Evolutionary conservation across 2,113 vertebrate genomes (phyloP), one percentile per base, ranked within the genome.

Genomic region (Agapornis roseicollis): DNA sequence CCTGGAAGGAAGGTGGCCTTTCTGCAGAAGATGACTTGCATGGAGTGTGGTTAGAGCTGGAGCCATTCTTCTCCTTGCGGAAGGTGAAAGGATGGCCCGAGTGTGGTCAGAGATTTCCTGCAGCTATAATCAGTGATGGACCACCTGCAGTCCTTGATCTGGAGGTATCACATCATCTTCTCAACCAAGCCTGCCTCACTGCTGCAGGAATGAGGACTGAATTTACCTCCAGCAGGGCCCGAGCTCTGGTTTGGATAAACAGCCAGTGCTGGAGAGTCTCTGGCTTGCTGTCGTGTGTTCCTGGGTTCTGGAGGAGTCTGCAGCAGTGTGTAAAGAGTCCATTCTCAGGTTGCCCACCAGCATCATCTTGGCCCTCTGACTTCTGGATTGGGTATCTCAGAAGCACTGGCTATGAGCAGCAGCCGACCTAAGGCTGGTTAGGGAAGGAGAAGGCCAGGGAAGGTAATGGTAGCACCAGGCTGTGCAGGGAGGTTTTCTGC

Each of bases 51-150:
- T 71, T 42, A 78, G 69, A 70, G 16, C 52, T 68, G 69, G 37
- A 71, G 55, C n/a, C 33, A 81, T 83, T 94, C 72, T 90, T 94
- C 79, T 89, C 29, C 35, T 94, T 83, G 86, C 81, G 65, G 83
- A 84, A 73, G 76, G 64, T 92, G 69, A 96, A 95, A 97, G 77
- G 46, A 86, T 3, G 1, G 25, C 20, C 20, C 2, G 3, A 60
- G 35, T 86, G 83, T 0, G 23, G 55, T 81, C 55, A 50, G 64
- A 73, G 33, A 41, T 84, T 89, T 88, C 33, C 33, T 81, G 61
- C 23, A 46, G 14, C 19, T 46, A 42, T 6, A 2, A 53, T 90
- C 31, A 33, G 64, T 37, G 50, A 5, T 1, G 2, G 49, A 15
- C 28, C 80, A 89, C 39, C 47, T 94, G 86, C 73, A 81, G 20